A percentile compares a stretch with the other conserved stretches of the same genome.
Evolutionary conservation across 2,888 invertebrate species (phyloP).

Genomic region (Calameuta filiformis): DNA sequence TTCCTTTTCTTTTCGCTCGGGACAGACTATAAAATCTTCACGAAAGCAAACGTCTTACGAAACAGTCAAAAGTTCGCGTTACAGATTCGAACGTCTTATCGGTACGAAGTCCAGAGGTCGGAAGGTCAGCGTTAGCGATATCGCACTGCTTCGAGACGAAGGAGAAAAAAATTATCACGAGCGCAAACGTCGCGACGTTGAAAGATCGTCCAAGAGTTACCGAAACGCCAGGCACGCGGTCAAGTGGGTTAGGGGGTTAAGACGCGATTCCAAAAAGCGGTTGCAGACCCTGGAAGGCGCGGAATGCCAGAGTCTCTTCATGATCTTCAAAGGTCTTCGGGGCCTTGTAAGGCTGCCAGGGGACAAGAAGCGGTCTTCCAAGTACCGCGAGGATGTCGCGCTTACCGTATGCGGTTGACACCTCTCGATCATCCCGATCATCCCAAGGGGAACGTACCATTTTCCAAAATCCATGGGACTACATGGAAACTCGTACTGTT

Average conservation of each 20-base stretch:
- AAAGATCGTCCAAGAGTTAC: background rate
- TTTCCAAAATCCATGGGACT: background rate
- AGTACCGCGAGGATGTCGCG: background rate
- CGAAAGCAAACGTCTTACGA: background rate
- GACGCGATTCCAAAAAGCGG: constrained; percentile 34
- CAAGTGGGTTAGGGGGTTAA: constrained; percentile 42
- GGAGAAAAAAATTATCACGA: background rate
- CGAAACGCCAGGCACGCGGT: constrained; percentile 27
- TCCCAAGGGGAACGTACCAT: background rate
- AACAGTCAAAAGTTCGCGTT: background rate
- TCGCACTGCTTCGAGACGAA: background rate
- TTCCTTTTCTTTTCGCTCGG: background rate
- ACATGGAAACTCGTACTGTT: background rate
- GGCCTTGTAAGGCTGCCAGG: background rate
- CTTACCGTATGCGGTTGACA: background rate
- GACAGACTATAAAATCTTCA: too few species aligned
- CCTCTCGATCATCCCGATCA: background rate
- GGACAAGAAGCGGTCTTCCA: constrained; percentile 6
- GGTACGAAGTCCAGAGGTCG: background rate
- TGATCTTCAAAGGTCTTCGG: background rate
- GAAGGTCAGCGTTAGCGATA: background rate
- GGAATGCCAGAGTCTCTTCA: background rate
- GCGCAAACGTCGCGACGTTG: background rate
- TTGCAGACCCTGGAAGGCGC: constrained; percentile 12
- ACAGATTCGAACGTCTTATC: background rate